Base-by-base conservation (phyloP, 2,797 vertebrate species). In the Phrynocephalus vlangalii region DNA sequence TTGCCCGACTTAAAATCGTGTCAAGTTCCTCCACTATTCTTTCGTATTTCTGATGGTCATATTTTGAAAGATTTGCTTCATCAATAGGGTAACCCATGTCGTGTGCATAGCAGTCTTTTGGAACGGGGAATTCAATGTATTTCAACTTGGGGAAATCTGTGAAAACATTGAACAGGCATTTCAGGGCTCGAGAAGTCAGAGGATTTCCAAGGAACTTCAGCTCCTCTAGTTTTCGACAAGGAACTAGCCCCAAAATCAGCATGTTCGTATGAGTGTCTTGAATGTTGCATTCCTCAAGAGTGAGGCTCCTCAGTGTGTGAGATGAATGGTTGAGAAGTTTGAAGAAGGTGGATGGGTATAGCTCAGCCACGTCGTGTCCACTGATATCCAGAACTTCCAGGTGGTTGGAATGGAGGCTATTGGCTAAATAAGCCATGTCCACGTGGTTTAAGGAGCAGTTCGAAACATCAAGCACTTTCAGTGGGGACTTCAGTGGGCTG, bases 181-280 rank as follows among this genome's bases (percentile, higher is more conserved):
- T 95, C 68, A 98, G 97, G 22, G 96, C 97, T 9, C 85, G 93
- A 1, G 97, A 97, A 28, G 97, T 98, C 83, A 99, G 93, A 0
- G 99, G 99, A 91, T 99, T 99, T 68, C 98, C 98, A 91, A 99
- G 91, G 67, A 99, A 96, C 92, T 97, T 98, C 30, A 99, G 96
- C 82, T 99, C 98, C 77, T 96, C 94, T 2, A 99, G 96, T 75
- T 79, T 94, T 75, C 87, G 95, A 88, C 98, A 99, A 38, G 96
- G 93, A 20, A 94, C 93, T 91, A 99, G 94, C 5, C 96, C 96
- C 7, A 96, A 82, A 68, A 86, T 92, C 87, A 99, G 79, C 84
- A 96, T 91, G 9, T 97, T 96, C 84, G 98, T 79, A 11, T 98
- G 96, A 77, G 93, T 94, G 0, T 99, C 98, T 13, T 96, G 93